phyloP scores from a whole-genome alignment of 2,797 vertebrate species.

The Psittacula derbiana region DNA sequence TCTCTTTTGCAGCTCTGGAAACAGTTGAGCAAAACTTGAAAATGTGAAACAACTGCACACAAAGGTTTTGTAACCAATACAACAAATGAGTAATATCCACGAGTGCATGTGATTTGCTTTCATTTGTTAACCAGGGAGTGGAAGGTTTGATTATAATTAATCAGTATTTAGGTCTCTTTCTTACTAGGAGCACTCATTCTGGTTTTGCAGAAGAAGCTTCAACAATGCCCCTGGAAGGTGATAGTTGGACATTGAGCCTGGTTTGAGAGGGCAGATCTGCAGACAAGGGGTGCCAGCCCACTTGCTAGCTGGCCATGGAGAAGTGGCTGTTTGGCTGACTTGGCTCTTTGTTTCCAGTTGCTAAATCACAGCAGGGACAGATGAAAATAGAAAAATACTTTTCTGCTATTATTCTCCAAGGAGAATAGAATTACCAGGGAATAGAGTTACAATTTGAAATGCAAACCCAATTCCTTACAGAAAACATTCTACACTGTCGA shows the following conservation, averaged over 20 bases:
- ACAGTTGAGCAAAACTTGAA: background rate
- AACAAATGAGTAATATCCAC: background rate
- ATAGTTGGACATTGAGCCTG: background rate
- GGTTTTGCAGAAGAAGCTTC: background rate
- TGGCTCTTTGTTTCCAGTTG: conserved; percentile 7
- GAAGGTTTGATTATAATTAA: background rate
- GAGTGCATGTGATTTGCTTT: background rate
- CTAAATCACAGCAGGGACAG: background rate
- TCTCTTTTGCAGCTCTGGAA: background rate
- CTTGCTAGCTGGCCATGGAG: background rate
- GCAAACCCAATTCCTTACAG: background rate
- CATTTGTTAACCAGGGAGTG: background rate
- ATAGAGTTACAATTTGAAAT: background rate
- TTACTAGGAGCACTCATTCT: background rate
- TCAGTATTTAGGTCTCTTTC: background rate
- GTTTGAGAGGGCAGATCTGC: background rate
- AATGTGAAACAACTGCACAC: background rate
- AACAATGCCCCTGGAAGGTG: background rate
- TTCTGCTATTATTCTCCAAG: background rate
- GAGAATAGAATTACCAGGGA: background rate
- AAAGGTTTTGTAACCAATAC: background rate
- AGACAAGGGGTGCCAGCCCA: background rate
- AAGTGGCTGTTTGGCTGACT: background rate
- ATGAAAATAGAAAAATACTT: background rate
- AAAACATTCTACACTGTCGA: background rate